A percentile compares a stretch with the other conserved stretches of the same genome.
Conservation (phyloP, 2,888 invertebrate species). For the Rugalucina vietnamica region DNA sequence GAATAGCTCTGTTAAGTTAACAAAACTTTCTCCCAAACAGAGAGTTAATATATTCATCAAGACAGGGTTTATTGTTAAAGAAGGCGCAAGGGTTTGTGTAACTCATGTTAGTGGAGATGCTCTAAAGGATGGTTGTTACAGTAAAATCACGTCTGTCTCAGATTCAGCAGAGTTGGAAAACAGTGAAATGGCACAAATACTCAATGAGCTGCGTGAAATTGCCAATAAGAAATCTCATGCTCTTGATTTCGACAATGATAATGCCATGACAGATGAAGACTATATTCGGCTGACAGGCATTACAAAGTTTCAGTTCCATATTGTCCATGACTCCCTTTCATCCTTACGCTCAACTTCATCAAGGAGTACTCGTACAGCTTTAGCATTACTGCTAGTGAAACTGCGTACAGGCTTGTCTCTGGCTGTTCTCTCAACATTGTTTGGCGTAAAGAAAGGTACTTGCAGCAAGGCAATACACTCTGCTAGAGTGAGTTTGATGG, state of each 20-base stretch:
- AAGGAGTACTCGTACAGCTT: slow-evolving; percentile 30
- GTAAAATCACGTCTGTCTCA: neutral
- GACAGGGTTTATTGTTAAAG: neutral
- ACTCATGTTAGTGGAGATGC: neutral
- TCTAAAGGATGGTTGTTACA: neutral
- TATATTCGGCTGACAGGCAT: slow-evolving; percentile 33
- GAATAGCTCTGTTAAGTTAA: neutral
- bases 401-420: slow-evolving; percentile 42
- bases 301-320: slow-evolving; percentile 29
- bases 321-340: slow-evolving; percentile 13
- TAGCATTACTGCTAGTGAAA: slow-evolving; percentile 48
- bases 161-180: neutral
- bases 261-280: slow-evolving; percentile 24
- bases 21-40: neutral
- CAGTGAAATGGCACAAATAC: neutral
- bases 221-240: neutral
- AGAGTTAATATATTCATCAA: neutral
- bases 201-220: neutral
- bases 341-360: slow-evolving; percentile 17
- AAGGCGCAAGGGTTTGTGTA: neutral
- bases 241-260: neutral
- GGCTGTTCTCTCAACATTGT: slow-evolving; percentile 46
- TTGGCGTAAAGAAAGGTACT: slow-evolving; percentile 42
- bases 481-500: slow-evolving; percentile 37
- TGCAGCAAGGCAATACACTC: slow-evolving; percentile 35